Conservation (phyloP, 1,140 invertebrate genomes). For the Papilio helenus region DNA sequence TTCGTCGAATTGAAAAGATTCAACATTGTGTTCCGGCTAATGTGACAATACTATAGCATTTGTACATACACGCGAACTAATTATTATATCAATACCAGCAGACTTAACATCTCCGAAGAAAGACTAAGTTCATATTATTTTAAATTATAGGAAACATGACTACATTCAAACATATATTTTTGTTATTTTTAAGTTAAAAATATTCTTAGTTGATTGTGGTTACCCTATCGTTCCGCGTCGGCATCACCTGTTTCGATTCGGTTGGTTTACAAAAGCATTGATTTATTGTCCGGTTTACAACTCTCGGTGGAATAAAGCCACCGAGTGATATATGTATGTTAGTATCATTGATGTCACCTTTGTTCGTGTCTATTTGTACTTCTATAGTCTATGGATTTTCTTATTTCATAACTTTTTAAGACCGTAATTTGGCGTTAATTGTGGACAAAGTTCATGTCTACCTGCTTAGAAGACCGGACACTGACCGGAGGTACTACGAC, state of each 20-base stretch:
- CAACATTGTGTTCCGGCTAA: constrained; percentile 12
- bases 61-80: not conserved
- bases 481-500: not conserved
- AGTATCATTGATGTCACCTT: not conserved
- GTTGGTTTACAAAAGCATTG: constrained; percentile 38
- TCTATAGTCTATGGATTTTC: not conserved
- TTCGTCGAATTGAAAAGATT: constrained; percentile 39
- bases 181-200: not conserved
- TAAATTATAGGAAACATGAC: not conserved
- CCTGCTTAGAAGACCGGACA: not conserved
- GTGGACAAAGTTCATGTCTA: not conserved
- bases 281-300: constrained; percentile 35
- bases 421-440: not conserved
- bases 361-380: not conserved
- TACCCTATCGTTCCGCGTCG: constrained; percentile 31
- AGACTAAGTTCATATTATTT: not conserved
- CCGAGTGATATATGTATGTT: constrained; percentile 8
- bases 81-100: not conserved
- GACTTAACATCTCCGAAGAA: not conserved
- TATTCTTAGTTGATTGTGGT: not conserved
- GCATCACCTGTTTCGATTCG: constrained; percentile 39
- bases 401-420: not conserved
- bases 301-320: constrained; percentile 25
- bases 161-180: not conserved
- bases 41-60: not conserved